Evolutionary conservation across 2,113 vertebrate genomes (phyloP).

Genomic region (Phoxinus phoxinus): DNA sequence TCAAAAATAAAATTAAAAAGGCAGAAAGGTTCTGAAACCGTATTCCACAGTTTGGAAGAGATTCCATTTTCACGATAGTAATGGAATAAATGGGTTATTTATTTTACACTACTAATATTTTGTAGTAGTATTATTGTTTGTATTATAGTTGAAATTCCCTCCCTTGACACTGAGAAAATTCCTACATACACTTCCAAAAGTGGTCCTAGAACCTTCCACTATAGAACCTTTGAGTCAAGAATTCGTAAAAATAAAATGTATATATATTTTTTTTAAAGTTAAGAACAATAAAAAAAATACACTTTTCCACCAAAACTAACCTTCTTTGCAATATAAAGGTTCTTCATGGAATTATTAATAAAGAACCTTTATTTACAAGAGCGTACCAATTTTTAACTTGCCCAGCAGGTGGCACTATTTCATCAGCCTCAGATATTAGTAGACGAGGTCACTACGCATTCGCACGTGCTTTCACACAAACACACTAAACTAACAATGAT

Average conservation of each 20-base stretch:
- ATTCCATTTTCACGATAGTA: not conserved
- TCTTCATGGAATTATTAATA: no score
- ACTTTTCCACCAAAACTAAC: no score
- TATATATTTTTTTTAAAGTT: no score
- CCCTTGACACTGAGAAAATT: no score
- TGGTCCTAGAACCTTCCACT: no score
- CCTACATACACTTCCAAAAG: no score
- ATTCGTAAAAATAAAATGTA: no score
- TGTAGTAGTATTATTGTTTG: not conserved
- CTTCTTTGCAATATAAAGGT: no score
- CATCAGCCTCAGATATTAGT: not conserved
- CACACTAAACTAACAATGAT: not conserved
- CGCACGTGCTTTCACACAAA: conserved; percentile 5
- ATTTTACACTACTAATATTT: not conserved
- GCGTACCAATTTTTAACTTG: not conserved
- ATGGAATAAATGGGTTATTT: not conserved
- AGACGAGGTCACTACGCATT: not conserved
- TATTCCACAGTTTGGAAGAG: not conserved
- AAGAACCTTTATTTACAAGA: no score
- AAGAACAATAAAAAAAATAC: no score
- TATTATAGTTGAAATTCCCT: no score
- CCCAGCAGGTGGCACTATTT: not conserved
- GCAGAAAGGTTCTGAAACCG: not conserved
- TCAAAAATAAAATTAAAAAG: not conserved
- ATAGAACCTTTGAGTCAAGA: no score